These are phyloP conservation scores for Myrmecophaga tridactyla DNA, from an alignment of 2,113 vertebrate species.

Conservation along the genomic window DNA sequence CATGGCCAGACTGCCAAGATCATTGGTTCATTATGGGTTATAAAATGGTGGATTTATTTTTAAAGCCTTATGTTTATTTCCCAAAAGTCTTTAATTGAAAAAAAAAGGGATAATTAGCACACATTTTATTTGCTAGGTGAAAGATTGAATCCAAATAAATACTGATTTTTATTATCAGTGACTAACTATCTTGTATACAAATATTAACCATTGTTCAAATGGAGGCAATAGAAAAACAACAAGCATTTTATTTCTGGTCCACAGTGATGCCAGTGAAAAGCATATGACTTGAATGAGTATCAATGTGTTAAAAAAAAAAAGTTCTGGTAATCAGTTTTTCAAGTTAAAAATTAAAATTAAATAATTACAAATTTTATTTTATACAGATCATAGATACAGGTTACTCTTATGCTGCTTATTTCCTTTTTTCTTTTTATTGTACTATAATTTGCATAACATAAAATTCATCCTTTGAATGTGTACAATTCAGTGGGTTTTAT, in stretches of 20 bases:
- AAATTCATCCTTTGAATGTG: neutral
- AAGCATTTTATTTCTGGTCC: neutral
- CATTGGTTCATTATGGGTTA: neutral
- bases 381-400: neutral
- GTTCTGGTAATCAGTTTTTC: neutral
- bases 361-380: neutral
- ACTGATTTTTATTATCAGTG: neutral
- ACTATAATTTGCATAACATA: neutral
- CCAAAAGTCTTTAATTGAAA: neutral
- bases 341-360: neutral
- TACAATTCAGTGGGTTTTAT: neutral
- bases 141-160: neutral
- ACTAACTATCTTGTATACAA: neutral
- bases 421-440: no score
- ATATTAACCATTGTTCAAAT: neutral
- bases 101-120: neutral
- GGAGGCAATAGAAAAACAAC: neutral
- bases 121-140: neutral
- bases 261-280: neutral
- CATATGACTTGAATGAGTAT: neutral
- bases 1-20: neutral
- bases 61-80: neutral
- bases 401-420: neutral
- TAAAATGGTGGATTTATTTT: neutral
- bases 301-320: neutral